Evolutionary conservation across 2,797 vertebrate species (phyloP), one percentile per base, ranked within the genome.

Genomic region (Gymnoscopelus braueri): DNA sequence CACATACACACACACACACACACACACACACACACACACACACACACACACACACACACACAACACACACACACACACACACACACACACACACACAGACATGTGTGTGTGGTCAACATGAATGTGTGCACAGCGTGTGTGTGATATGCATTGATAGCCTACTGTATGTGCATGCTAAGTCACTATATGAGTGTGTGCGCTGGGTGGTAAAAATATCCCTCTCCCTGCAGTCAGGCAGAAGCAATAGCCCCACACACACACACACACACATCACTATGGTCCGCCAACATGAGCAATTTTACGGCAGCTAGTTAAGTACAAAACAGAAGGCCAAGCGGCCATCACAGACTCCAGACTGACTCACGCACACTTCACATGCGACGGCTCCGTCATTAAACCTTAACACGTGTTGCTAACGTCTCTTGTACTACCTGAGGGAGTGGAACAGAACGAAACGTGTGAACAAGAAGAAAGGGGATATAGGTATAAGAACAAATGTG

Each of bases 201-300:
- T 49, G 85, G 72, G 65, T 86, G 72, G 67, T 86, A 90, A 87
- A 92, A 89, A 92, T 89, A 91, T 83, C 82, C 76, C 66, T 44
- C 55, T 69, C 53, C 67, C 75, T 88, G 70, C 81, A 81, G 47
- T 83, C 79, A 78, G 56, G 80, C 73, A 79, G 77, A 90, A 90
- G 67, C 65, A 78, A 82, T 82, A 76, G 63, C 72, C 75, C 71
- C 58, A 63, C 63, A 74, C 65, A 61, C 26, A 63, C 54, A 67
- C 56, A 67, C 12, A 63, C 64, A 60, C 47, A 63, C 63, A 74
- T 67, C 63, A 63, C 74, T 74, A 73, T n/a, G 23, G 39, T 75
- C 71, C 15, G 62, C 72, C 59, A 86, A 85, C 69, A 79, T 58
- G 75, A 83, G 64, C 78, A 79, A 81, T 81, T 87, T 83, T 70